Conservation (phyloP, 2,797 vertebrate species). For the Micrastur ruficollis region DNA sequence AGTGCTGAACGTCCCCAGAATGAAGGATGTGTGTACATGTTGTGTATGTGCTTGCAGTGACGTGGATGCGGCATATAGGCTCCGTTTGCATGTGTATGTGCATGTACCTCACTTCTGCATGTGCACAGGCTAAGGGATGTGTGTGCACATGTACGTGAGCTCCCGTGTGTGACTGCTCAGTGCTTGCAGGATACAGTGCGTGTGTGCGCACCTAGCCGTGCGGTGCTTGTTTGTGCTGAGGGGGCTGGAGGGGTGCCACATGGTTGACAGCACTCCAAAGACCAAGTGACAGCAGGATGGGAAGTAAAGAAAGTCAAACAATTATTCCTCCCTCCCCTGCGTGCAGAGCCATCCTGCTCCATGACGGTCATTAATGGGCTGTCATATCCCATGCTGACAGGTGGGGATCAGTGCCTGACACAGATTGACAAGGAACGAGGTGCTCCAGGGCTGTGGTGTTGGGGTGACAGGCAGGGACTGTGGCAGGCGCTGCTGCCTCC, state of each 20-base stretch:
- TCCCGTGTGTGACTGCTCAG: accelerated
- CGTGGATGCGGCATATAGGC: accelerated
- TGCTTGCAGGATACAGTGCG: accelerated
- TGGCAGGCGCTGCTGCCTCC: neutral
- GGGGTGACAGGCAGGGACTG: neutral
- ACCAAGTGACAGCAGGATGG: constrained; percentile 9
- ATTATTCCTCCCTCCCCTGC: neutral
- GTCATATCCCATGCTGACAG: neutral
- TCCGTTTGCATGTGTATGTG: accelerated
- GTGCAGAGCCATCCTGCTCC: neutral
- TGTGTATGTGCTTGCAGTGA: no score
- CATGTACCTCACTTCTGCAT: accelerated
- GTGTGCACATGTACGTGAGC: accelerated
- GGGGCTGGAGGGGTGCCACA: neutral
- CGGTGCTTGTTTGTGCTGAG: accelerated
- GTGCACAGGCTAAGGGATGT: no score
- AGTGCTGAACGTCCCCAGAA: no score
- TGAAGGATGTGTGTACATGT: neutral
- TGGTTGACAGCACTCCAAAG: neutral
- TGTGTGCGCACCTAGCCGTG: accelerated
- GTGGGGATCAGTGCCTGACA: neutral
- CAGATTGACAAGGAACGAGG: neutral
- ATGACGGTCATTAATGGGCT: neutral
- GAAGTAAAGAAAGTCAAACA: neutral
- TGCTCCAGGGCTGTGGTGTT: neutral